phyloP scores from a whole-genome alignment of 2,888 invertebrate species.

The Erannis defoliaria region DNA sequence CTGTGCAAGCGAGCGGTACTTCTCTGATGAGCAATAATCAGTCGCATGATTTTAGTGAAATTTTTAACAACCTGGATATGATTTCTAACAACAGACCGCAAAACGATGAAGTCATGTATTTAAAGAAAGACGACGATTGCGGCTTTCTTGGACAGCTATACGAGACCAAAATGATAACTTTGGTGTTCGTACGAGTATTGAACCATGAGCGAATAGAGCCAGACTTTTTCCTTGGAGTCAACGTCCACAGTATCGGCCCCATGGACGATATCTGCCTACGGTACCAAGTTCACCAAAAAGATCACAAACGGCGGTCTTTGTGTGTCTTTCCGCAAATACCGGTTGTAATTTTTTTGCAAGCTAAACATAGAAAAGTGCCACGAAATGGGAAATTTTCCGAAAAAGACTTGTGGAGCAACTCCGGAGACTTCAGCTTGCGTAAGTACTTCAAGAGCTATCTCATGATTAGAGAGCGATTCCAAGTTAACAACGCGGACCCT shows the following conservation, averaged over 20 bases:
- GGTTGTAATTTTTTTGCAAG: constrained; percentile 55
- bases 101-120: constrained; percentile 13
- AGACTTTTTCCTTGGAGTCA: constrained; percentile 51
- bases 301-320: too few relatives aligned
- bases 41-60: too few relatives aligned
- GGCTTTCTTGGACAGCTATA: constrained; percentile 46
- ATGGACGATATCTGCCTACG: too few relatives aligned
- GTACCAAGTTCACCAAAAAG: constrained; percentile 43
- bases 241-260: constrained; percentile 54
- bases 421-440: not conserved
- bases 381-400: constrained; percentile 50
- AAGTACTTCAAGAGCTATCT: not conserved
- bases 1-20: too few relatives aligned
- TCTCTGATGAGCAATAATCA: too few relatives aligned
- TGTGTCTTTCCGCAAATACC: too few relatives aligned
- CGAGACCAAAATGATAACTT: constrained; percentile 52
- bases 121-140: constrained; percentile 36
- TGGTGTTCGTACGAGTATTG: constrained; percentile 51
- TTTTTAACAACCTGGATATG: too few relatives aligned
- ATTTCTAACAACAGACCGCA: not conserved
- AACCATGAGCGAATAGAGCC: constrained; percentile 48
- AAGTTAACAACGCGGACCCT: not conserved
- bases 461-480: not conserved
- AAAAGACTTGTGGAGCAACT: constrained; percentile 1
- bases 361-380: constrained; percentile 55